Conservation (phyloP, 35 echinoderm and acorn worm species). For the Heliocidaris tuberculata region DNA sequence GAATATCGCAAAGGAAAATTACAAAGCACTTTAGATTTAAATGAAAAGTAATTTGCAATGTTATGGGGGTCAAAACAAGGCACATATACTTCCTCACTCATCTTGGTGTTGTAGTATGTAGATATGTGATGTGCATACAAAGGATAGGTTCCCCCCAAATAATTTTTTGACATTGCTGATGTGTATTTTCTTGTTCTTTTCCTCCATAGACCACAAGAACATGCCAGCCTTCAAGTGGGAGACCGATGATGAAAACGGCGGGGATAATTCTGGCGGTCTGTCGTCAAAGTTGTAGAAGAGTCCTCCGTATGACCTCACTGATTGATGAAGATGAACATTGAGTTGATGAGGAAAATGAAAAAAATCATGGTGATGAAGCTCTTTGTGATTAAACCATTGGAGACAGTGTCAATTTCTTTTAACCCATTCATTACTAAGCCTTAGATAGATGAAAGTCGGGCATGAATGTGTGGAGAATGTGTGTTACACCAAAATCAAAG, state of each 20-base stretch:
- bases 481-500: too few species aligned
- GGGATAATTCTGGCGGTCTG: not conserved
- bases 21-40: too few species aligned
- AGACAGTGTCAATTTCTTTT: not conserved
- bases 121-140: too few species aligned
- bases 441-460: too few species aligned
- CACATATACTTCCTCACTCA: too few species aligned
- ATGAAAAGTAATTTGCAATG: too few species aligned
- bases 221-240: slow-evolving; percentile 27
- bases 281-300: not conserved
- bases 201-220: not conserved
- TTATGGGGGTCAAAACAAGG: too few species aligned
- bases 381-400: not conserved
- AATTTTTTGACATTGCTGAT: not conserved
- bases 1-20: too few species aligned
- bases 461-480: too few species aligned
- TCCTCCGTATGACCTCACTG: not conserved
- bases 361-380: not conserved
- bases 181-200: not conserved
- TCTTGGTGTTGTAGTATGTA: too few species aligned
- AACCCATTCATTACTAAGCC: too few species aligned
- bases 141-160: too few species aligned
- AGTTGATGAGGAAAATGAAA: not conserved
- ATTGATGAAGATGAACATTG: not conserved
- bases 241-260: not conserved